A percentile compares a stretch with the other conserved stretches of the same genome.
phyloP scores from a whole-genome alignment of 2,888 invertebrate species.

The Plagodis dolabraria region DNA sequence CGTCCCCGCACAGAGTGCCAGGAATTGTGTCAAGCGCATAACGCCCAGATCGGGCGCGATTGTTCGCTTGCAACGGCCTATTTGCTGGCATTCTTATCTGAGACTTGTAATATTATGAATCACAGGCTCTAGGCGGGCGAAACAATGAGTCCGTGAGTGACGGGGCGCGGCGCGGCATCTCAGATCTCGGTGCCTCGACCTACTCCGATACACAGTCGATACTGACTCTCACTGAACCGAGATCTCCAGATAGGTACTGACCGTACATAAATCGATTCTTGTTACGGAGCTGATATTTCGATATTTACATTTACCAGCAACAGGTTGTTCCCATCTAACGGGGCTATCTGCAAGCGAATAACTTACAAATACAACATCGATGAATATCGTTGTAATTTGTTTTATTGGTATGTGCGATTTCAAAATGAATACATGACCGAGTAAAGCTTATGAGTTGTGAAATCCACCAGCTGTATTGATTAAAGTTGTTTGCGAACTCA shows the following conservation, averaged over 20 bases:
- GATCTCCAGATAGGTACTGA: conserved; percentile 70
- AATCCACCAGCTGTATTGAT: conserved; percentile 33
- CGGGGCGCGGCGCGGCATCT: conserved; percentile 73
- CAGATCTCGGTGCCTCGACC: conserved; percentile 64
- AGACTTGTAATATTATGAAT: conserved; percentile 75
- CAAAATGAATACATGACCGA: conserved; percentile 34
- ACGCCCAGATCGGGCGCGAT: conserved; percentile 57
- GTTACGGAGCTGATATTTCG: conserved; percentile 72
- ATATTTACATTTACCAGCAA: conserved; percentile 68
- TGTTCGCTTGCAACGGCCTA: conserved; percentile 75
- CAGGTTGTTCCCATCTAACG: conserved; percentile 73
- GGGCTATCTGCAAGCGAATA: conserved; percentile 61
- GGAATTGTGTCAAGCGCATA: conserved; percentile 73
- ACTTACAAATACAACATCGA: conserved; percentile 53
- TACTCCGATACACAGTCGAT: conserved; percentile 54
- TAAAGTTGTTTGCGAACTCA: conserved; percentile 30
- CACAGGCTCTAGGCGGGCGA: conserved; percentile 68
- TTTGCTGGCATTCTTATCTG: conserved; percentile 78
- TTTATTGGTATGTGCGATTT: conserved; percentile 47
- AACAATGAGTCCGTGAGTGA: conserved; percentile 77
- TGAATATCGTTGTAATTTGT: conserved; percentile 51
- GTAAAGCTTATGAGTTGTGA: conserved; percentile 35
- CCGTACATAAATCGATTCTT: conserved; percentile 76
- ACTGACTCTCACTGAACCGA: conserved; percentile 43
- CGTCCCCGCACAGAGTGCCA: conserved; percentile 52